Conservation (phyloP, 2,888 invertebrate genomes). For the Drosophila fungiperda region DNA sequence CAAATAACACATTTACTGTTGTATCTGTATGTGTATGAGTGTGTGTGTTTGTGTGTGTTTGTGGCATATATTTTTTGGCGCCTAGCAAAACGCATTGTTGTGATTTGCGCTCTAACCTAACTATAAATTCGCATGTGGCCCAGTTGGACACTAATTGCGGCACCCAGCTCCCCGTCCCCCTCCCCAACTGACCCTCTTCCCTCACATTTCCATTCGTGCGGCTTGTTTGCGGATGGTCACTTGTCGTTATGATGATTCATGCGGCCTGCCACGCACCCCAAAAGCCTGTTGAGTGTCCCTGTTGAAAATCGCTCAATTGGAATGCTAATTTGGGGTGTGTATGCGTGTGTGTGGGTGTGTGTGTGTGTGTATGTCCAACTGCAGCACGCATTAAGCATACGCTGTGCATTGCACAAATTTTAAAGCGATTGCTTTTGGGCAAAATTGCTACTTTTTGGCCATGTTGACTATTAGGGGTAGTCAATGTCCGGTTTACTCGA, state of each 20-base stretch:
- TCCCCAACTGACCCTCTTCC: neutral
- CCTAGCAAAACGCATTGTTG: constrained; percentile 55
- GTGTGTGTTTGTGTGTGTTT: constrained; percentile 28
- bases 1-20: constrained; percentile 67
- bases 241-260: constrained; percentile 75
- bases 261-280: constrained; percentile 56
- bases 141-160: constrained; percentile 40
- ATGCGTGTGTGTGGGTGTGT: neutral
- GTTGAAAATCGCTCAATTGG: constrained; percentile 57
- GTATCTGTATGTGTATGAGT: constrained; percentile 13
- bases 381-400: constrained; percentile 34
- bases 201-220: constrained; percentile 16
- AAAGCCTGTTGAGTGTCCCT: constrained; percentile 50
- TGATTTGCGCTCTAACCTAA: constrained; percentile 63
- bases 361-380: neutral
- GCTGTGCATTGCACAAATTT: constrained; percentile 25
- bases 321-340: constrained; percentile 59
- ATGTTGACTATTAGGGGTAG: neutral
- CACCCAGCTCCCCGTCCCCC: neutral
- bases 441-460: neutral
- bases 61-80: constrained; percentile 73
- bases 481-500: constrained; percentile 25
- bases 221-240: constrained; percentile 61
- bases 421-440: constrained; percentile 22
- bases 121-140: constrained; percentile 62